Conservation (phyloP, 2,888 invertebrate genomes). For the Coenonympha glycerion region DNA sequence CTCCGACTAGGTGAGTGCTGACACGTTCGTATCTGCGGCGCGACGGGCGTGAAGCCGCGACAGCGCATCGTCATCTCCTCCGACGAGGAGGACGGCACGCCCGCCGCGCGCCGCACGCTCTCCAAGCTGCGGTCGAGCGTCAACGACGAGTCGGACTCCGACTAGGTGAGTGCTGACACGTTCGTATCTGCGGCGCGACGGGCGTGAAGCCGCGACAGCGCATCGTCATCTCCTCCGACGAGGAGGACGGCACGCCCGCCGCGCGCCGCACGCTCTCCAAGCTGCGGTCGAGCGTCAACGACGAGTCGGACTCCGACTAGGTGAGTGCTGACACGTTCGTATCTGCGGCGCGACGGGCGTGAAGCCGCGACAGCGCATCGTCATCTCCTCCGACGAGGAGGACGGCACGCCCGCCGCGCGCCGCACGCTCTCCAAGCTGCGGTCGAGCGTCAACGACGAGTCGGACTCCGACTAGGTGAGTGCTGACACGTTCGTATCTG, state of each 20-base stretch:
- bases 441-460: constrained; percentile 62
- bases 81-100: constrained; percentile 74
- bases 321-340: no score
- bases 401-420: constrained; percentile 69
- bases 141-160: constrained; percentile 59
- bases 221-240: constrained; percentile 72
- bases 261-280: constrained; percentile 66
- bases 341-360: no score
- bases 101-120: constrained; percentile 63
- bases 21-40: no score
- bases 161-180: neutral
- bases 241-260: constrained; percentile 72
- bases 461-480: constrained; percentile 41
- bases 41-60: constrained; percentile 68
- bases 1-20: constrained; percentile 31
- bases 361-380: constrained; percentile 71
- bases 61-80: constrained; percentile 73
- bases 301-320: constrained; percentile 50
- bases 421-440: constrained; percentile 66
- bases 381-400: constrained; percentile 73
- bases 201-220: constrained; percentile 70
- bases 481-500: no score
- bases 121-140: constrained; percentile 66
- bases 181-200: no score
- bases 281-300: constrained; percentile 63